Base-by-base conservation (phyloP, 2,113 vertebrate species). In the Poeciliopsis prolifica region DNA sequence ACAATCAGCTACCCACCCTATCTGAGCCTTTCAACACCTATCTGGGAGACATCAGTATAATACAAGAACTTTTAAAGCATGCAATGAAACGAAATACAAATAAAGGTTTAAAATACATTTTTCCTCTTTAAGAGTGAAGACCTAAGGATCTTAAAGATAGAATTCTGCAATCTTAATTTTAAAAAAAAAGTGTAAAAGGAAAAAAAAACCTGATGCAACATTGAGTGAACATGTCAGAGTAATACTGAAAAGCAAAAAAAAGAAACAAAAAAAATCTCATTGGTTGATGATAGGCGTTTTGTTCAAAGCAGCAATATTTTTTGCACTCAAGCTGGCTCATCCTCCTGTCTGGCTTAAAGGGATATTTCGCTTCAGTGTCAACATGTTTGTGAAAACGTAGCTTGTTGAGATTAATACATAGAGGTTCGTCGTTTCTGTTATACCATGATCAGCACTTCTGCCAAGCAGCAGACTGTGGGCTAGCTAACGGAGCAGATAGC, bases 111-210 rank as follows among this genome's bases (percentile, higher is more conserved):
- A 92, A 89, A 90, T 82, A 92, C 81, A 89, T 74, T 90, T 95
- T 94, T 94, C 93, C 95, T 96, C 95, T 97, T 95, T 92, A 90
- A 96, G 95, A 97, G 95, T 94, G 84, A 92, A 96, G 95, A 96
- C 95, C 95, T 95, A 95, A 94, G 89, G 94, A 95, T 93, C 96
- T 94, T 84, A 86, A 19, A 12, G 92, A 93, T 85, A 89, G 89
- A 95, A 91, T 90, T 93, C 87, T 92, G 92, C 83, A 81, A 87
- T 83, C 64, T 86, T 79, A 84, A 78, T 68, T 58, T 68, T 74
- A 77, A 86, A 80, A 77, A 86, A 72, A 80, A 75, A 35, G n/a
- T 22, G 5, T 71, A 65, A 58, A 75, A 70, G 65, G 65, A 61
- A 66, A 78, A 72, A 83, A 93, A 81, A 87, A 81, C 65, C 44